phyloP scores from a whole-genome alignment of 2,888 invertebrate species.

The Hetaerina titia region DNA sequence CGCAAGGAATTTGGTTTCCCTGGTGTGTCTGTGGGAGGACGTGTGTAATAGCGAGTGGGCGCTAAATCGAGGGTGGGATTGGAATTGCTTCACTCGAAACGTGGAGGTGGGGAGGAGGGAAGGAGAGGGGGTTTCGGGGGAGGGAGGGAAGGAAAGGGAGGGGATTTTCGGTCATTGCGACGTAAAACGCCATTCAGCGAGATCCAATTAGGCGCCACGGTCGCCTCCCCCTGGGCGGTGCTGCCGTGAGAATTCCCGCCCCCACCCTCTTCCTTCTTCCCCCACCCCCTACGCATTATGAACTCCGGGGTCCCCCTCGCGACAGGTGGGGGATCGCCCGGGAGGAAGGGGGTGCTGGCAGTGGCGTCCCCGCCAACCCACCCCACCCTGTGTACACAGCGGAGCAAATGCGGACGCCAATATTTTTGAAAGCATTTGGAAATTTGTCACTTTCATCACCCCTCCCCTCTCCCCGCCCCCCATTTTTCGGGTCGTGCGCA shows the following conservation, averaged over 20 bases:
- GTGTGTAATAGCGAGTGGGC: neutral
- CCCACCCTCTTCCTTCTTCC: too few relatives aligned
- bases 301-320: neutral
- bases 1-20: too few relatives aligned
- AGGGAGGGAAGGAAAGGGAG: neutral
- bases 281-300: neutral
- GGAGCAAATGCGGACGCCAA: neutral
- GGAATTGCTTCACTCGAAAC: neutral
- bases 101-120: neutral
- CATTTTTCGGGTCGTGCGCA: neutral
- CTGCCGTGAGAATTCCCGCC: neutral
- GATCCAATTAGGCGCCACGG: conserved; percentile 24
- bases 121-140: neutral
- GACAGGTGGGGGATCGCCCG: neutral
- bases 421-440: conserved; percentile 32
- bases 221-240: neutral
- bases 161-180: neutral
- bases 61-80: neutral
- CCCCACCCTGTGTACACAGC: neutral
- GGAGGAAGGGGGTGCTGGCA: neutral
- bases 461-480: neutral
- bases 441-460: neutral
- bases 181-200: neutral
- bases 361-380: neutral
- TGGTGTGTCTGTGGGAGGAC: too few relatives aligned